Percentiles rank a stretch among this genome's conserved stretches.
phyloP scores from a whole-genome alignment of 2,888 invertebrate genomes.

The Temnothorax rugatulus region DNA sequence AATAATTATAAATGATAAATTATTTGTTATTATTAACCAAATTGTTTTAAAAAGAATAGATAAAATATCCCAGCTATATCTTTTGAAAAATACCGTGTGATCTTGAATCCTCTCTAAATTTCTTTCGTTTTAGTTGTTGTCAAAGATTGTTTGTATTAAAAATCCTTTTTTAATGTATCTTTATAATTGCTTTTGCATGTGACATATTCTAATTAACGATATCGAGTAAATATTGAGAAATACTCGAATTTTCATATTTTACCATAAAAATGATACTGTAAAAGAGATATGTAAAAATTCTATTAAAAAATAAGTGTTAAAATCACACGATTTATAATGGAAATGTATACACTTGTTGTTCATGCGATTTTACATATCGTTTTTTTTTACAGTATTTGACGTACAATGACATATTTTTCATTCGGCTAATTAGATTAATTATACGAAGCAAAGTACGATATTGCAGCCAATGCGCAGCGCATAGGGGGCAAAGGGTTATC shows the following conservation, averaged over 20 bases:
- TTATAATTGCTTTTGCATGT: background rate
- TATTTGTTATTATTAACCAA: too few relatives aligned
- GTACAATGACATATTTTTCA: background rate
- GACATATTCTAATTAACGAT: background rate
- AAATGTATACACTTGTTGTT: background rate
- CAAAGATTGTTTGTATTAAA: background rate
- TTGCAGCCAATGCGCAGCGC: background rate
- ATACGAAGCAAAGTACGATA: background rate
- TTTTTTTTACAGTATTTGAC: background rate
- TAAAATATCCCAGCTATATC: background rate
- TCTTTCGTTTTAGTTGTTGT: background rate
- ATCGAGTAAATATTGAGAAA: background rate
- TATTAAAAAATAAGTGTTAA: too few relatives aligned
- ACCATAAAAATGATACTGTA: too few relatives aligned
- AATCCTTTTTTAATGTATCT: background rate
- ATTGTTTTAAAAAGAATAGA: background rate
- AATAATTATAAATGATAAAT: too few relatives aligned
- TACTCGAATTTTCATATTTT: too few relatives aligned
- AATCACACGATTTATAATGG: too few relatives aligned
- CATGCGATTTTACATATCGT: background rate
- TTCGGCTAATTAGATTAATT: background rate
- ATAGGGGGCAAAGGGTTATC: background rate
- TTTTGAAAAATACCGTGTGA: background rate
- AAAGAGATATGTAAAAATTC: too few relatives aligned
- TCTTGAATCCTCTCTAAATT: background rate